Percentiles rank a stretch among this genome's conserved stretches.
Conservation (phyloP, 2,888 invertebrate species). For the Margaritifera margaritifera region DNA sequence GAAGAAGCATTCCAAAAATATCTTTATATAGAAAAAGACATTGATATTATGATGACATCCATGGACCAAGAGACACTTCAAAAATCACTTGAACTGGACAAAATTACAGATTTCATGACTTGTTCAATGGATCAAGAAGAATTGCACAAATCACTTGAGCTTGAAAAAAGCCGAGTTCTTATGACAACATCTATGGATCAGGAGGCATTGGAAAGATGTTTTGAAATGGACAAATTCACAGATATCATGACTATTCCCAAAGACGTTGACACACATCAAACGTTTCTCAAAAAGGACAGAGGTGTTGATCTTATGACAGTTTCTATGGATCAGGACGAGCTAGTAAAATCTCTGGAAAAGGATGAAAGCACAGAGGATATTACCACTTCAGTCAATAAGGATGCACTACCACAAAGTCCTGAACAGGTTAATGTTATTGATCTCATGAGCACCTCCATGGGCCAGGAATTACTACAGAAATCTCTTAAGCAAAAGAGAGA, state of each 20-base stretch:
- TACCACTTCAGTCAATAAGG: conserved; percentile 35
- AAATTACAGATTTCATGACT: conserved; percentile 22
- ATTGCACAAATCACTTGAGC: conserved; percentile 19
- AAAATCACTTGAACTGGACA: conserved; percentile 28
- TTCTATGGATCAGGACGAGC: conserved; percentile 34
- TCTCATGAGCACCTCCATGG: conserved; percentile 7
- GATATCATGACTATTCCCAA: conserved; percentile 24
- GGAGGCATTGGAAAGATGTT: conserved; percentile 26
- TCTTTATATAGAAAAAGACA: conserved; percentile 22
- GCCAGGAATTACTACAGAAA: conserved; percentile 8
- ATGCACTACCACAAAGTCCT: background rate
- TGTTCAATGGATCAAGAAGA: conserved; percentile 35
- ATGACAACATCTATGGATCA: conserved; percentile 29
- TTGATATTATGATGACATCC: conserved; percentile 17
- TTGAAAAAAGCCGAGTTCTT: conserved; percentile 19
- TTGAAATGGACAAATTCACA: conserved; percentile 21
- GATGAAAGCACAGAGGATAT: conserved; percentile 31
- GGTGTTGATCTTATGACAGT: conserved; percentile 36
- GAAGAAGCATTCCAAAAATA: conserved; percentile 33
- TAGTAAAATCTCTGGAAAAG: conserved; percentile 28
- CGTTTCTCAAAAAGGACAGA: conserved; percentile 25
- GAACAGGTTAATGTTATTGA: background rate
- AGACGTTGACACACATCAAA: conserved; percentile 25
- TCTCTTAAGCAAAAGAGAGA: conserved; percentile 15
- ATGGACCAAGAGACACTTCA: conserved; percentile 36